Evolutionary conservation across 1,140 invertebrate genomes (phyloP).

Genomic region (Drosophila paulistorum): DNA sequence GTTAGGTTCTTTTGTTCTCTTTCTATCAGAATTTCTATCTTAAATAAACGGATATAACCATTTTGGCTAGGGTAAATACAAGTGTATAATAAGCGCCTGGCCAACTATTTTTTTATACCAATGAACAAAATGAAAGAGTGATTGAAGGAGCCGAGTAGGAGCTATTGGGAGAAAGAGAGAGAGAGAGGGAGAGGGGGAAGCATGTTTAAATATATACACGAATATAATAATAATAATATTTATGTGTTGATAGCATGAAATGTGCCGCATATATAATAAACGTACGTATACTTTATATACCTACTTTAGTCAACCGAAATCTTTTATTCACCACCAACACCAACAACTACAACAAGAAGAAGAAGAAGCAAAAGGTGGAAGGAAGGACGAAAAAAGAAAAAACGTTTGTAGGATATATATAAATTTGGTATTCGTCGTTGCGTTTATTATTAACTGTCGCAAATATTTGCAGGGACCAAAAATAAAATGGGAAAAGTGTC

Average conservation of each 20-base stretch:
- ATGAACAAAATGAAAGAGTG: conserved; percentile 18
- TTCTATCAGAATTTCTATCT: no score
- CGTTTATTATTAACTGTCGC: conserved; percentile 76
- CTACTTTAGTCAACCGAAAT: conserved; percentile 55
- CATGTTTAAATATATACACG: conserved; percentile 37
- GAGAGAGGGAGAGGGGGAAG: neutral
- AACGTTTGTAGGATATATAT: neutral
- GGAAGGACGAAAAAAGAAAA: neutral
- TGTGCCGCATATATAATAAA: conserved; percentile 64
- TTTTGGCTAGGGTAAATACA: neutral
- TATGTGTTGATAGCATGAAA: conserved; percentile 79
- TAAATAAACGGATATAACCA: no score
- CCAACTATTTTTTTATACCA: conserved; percentile 41
- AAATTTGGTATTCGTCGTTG: conserved; percentile 23
- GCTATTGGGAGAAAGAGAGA: neutral
- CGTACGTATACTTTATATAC: neutral
- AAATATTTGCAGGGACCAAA: conserved; percentile 52
- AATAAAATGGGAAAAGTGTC: conserved; percentile 33
- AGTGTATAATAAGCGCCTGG: neutral
- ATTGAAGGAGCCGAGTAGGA: neutral
- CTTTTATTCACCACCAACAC: conserved; percentile 38
- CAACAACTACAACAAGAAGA: conserved; percentile 6
- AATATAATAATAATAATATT: conserved; percentile 75
- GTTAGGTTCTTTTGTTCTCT: no score
- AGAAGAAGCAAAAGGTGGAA: conserved; percentile 2